Percentiles rank a stretch among this genome's conserved stretches.
Evolutionary conservation across 2,113 vertebrate species (phyloP).

Genomic region (Podarcis muralis): DNA sequence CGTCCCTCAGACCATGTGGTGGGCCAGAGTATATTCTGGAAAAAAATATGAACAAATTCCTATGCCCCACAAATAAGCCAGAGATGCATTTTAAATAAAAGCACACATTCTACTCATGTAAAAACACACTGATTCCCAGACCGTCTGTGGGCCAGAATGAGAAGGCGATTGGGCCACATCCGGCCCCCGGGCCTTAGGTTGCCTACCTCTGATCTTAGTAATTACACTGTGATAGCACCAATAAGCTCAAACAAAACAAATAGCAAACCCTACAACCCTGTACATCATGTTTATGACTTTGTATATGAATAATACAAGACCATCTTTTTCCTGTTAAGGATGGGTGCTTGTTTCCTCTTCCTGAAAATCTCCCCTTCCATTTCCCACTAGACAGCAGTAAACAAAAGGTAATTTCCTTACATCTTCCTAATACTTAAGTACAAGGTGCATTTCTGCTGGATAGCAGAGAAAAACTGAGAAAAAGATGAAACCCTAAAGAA

Average conservation of each 20-base stretch:
- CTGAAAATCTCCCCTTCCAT: neutral
- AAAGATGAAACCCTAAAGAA: neutral
- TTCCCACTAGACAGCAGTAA: neutral
- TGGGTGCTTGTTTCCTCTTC: neutral
- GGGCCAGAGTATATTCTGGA: too few species aligned
- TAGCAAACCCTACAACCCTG: neutral
- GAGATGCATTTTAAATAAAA: too few species aligned
- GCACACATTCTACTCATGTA: too few species aligned
- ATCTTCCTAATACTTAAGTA: neutral
- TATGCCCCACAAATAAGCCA: too few species aligned
- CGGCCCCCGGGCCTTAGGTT: too few species aligned
- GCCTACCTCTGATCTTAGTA: neutral
- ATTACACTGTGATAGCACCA: neutral
- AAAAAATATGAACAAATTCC: too few species aligned
- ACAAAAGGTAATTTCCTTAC: neutral
- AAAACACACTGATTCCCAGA: too few species aligned
- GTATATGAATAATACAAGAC: neutral
- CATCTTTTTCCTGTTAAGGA: neutral
- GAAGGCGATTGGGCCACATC: too few species aligned
- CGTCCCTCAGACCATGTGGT: too few species aligned
- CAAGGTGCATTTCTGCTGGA: neutral
- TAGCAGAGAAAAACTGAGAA: neutral
- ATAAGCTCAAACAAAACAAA: neutral
- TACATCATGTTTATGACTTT: neutral
- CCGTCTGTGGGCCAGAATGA: too few species aligned